phyloP scores from a whole-genome alignment of 2,797 vertebrate species.

The Zenarchopterus dispar region DNA sequence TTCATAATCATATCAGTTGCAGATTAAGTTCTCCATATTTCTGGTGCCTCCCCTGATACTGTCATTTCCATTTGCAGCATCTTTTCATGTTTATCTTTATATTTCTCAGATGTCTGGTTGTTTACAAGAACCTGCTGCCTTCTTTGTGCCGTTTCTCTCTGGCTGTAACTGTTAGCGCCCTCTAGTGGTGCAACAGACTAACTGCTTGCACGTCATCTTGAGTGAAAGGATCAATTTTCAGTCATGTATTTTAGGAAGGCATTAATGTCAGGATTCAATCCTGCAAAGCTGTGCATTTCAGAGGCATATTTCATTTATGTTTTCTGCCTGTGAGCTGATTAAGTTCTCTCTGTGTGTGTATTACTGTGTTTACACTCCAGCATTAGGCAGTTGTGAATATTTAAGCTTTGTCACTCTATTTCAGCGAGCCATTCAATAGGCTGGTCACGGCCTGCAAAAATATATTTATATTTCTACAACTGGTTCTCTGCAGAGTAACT shows the following conservation, averaged over 20 bases:
- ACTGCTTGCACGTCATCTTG: slow-evolving; percentile 6
- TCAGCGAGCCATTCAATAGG: slow-evolving; percentile 11
- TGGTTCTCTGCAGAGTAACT: neutral
- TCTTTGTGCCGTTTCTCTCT: slow-evolving; percentile 5
- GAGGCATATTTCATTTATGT: slow-evolving; percentile 11
- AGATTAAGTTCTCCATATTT: neutral
- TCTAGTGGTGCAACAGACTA: slow-evolving; percentile 36
- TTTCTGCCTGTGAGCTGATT: neutral
- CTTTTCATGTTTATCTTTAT: slow-evolving; percentile 1
- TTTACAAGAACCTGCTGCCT: slow-evolving; percentile 64
- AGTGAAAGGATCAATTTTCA: neutral
- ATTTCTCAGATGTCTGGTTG: slow-evolving; percentile 18
- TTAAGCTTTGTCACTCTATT: slow-evolving; percentile 14
- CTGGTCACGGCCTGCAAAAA: slow-evolving; percentile 17
- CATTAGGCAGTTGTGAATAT: slow-evolving; percentile 41
- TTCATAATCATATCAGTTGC: neutral
- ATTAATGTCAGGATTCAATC: neutral
- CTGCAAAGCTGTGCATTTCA: slow-evolving; percentile 18
- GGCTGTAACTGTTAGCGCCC: slow-evolving; percentile 24
- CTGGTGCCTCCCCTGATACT: slow-evolving; percentile 13
- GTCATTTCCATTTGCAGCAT: neutral
- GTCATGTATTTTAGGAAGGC: neutral
- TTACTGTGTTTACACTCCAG: slow-evolving; percentile 32
- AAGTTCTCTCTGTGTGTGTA: neutral
- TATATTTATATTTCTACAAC: slow-evolving; percentile 13